Percentiles rank a stretch among this genome's conserved stretches.
Conservation (phyloP, 2,888 invertebrate species). For the Cheilosia urbana region DNA sequence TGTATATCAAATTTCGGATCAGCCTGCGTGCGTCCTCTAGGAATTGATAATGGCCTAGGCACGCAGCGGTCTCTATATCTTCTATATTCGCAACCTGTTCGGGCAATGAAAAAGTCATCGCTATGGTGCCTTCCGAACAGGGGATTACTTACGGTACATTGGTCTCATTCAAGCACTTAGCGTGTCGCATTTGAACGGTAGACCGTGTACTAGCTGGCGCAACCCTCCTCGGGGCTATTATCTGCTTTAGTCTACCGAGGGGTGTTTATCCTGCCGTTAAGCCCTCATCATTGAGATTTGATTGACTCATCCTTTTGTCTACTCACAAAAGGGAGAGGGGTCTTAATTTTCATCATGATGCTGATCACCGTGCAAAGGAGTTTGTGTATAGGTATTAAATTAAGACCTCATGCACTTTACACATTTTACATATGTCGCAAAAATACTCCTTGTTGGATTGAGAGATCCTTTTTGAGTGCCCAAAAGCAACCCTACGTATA, state of each 20-base stretch:
- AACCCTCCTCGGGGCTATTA: conserved; percentile 72
- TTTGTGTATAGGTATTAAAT: conserved; percentile 61
- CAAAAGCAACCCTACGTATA: conserved; percentile 44
- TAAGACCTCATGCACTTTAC: conserved; percentile 80
- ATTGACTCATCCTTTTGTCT: conserved; percentile 79
- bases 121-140: conserved; percentile 30
- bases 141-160: conserved; percentile 77
- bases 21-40: neutral
- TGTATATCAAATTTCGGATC: conserved; percentile 34
- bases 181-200: conserved; percentile 62
- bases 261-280: conserved; percentile 76
- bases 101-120: conserved; percentile 46
- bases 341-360: conserved; percentile 52
- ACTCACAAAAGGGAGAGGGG: conserved; percentile 25
- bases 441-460: conserved; percentile 60
- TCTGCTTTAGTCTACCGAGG: conserved; percentile 66
- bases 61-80: neutral
- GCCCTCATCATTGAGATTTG: conserved; percentile 79
- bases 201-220: neutral
- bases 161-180: conserved; percentile 75
- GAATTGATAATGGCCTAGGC: conserved; percentile 8
- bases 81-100: conserved; percentile 9
- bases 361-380: conserved; percentile 62
- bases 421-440: conserved; percentile 82
- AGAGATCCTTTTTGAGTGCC: conserved; percentile 48